phyloP scores from a whole-genome alignment of 2,113 vertebrate species.

The Rhynchopsitta pachyrhyncha region DNA sequence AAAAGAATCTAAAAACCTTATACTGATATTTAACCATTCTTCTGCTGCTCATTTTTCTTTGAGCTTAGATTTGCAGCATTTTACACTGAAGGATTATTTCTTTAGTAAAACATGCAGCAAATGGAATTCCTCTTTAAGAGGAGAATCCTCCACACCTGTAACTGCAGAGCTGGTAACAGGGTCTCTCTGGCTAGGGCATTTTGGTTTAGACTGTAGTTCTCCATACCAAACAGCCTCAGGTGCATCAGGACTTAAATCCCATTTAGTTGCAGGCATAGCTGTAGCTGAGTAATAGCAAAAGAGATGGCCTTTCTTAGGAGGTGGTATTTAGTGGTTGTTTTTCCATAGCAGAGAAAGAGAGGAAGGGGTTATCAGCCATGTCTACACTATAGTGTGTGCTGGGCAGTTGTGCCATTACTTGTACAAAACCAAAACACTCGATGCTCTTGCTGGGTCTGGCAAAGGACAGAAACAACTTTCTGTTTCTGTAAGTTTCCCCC shows the following conservation, averaged over 20 bases:
- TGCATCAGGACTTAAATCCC: background rate
- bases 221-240: background rate
- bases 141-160: background rate
- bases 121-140: background rate
- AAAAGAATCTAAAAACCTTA: background rate
- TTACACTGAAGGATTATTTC: background rate
- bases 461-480: background rate
- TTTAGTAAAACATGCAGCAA: background rate
- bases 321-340: background rate
- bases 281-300: background rate
- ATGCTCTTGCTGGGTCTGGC: background rate
- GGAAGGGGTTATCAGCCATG: background rate
- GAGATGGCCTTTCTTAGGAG: background rate
- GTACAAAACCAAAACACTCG: background rate
- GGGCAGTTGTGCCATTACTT: background rate
- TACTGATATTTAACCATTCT: background rate
- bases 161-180: background rate
- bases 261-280: background rate
- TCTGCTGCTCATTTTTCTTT: background rate
- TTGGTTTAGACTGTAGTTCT: background rate
- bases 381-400: accelerated
- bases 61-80: background rate
- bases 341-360: background rate
- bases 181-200: background rate
- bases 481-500: background rate